Evolutionary conservation across 2,797 vertebrate genomes (phyloP).

Genomic region (Rhinichthys osculus): DNA sequence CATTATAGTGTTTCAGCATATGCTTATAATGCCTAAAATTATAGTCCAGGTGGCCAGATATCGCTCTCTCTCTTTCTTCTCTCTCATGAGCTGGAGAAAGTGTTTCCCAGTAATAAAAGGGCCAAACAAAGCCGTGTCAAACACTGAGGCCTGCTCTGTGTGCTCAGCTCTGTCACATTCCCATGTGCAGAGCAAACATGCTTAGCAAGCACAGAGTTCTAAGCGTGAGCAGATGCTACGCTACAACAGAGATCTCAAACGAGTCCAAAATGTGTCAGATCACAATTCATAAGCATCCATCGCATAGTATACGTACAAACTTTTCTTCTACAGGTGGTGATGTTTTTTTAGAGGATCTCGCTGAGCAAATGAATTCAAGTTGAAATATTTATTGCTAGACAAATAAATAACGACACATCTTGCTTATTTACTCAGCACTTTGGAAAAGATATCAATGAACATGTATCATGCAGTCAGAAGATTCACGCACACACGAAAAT

Average conservation of each 20-base stretch:
- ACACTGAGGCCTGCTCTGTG: conserved; percentile 21
- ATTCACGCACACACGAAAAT: neutral
- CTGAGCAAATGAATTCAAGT: neutral
- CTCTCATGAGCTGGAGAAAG: neutral
- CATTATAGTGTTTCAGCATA: too few species aligned
- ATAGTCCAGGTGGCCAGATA: too few species aligned
- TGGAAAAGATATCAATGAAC: neutral
- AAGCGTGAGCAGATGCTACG: conserved; percentile 31
- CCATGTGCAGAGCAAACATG: conserved; percentile 51
- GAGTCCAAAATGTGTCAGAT: neutral
- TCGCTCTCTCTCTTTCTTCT: too few species aligned
- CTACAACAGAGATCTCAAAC: neutral
- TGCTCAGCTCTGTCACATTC: conserved; percentile 45
- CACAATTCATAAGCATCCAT: neutral
- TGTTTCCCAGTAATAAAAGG: conserved; percentile 42
- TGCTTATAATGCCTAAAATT: too few species aligned
- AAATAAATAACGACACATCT: neutral
- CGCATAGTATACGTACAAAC: neutral
- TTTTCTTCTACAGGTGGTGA: neutral
- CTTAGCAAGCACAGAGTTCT: conserved; percentile 46
- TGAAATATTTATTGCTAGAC: neutral
- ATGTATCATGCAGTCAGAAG: neutral
- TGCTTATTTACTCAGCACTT: neutral
- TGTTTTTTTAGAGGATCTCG: neutral
- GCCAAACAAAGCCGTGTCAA: conserved; percentile 35